These are phyloP conservation scores for Orthonychiurus folsomi DNA, from an alignment of 2,888 invertebrate genomes.

Conservation along the genomic window DNA sequence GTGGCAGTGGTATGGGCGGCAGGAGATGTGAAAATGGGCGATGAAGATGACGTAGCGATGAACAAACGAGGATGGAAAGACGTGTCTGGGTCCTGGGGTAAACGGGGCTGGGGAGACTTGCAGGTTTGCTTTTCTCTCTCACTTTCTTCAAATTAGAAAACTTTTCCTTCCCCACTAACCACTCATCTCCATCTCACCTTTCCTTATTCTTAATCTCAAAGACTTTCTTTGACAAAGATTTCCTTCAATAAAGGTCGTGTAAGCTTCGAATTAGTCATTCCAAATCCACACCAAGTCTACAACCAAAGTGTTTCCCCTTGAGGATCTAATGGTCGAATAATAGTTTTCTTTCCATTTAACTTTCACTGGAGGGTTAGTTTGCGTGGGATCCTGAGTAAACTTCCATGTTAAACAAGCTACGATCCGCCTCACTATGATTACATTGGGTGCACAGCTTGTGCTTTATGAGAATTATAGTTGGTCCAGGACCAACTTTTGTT, in stretches of 20 bases:
- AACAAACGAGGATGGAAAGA: neutral
- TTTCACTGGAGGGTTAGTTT: neutral
- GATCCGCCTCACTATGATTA: no score
- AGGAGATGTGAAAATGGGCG: neutral
- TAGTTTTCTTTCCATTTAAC: neutral
- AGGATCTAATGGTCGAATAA: neutral
- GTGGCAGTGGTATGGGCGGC: neutral
- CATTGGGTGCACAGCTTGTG: no score
- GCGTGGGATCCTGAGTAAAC: neutral
- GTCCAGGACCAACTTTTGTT: no score
- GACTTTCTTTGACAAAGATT: neutral
- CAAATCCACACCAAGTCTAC: neutral
- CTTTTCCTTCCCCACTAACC: neutral
- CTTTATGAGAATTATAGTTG: neutral
- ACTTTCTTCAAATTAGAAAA: constrained; percentile 4
- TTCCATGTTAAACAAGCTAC: no score
- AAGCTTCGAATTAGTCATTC: neutral
- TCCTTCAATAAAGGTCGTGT: neutral
- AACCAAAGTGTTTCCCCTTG: neutral
- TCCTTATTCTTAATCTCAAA: neutral
- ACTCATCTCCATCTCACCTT: neutral
- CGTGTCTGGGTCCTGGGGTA: constrained; percentile 46
- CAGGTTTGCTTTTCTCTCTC: constrained; percentile 41
- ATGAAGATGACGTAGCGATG: neutral
- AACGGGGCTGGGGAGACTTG: constrained; percentile 55